These are phyloP conservation scores for Drosophila gaucha DNA, from an alignment of 2,888 invertebrate genomes.

Conservation along the genomic window DNA sequence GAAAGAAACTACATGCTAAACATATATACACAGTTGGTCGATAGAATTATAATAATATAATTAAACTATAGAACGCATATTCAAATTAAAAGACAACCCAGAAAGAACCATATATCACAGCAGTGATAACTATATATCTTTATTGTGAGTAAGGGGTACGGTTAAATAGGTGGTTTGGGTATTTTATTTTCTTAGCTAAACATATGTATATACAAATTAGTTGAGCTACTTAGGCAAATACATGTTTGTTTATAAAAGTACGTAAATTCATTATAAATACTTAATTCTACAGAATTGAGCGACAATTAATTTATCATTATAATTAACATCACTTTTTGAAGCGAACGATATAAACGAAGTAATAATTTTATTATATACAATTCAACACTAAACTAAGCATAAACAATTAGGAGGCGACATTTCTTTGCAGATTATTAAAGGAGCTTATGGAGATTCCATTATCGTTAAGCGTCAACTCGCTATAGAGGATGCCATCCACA, in stretches of 20 bases:
- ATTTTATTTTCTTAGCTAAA: conserved; percentile 35
- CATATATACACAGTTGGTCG: neutral
- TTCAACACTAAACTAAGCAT: conserved; percentile 13
- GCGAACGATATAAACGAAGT: neutral
- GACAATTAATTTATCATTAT: neutral
- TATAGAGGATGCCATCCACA: conserved; percentile 40
- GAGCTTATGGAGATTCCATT: conserved; percentile 73
- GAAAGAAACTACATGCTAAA: neutral
- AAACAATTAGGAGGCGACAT: conserved; percentile 34
- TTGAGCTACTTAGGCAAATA: conserved; percentile 29
- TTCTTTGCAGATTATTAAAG: conserved; percentile 51
- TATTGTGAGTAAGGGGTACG: conserved; percentile 24
- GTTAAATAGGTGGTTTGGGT: neutral
- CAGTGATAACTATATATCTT: conserved; percentile 17
- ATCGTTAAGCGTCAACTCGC: conserved; percentile 81
- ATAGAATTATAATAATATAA: neutral
- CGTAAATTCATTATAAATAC: conserved; percentile 40
- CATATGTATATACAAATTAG: conserved; percentile 24
- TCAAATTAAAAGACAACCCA: conserved; percentile 36
- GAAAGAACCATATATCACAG: conserved; percentile 3
- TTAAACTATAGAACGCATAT: neutral
- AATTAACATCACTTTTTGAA: conserved; percentile 6
- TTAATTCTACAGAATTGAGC: conserved; percentile 16
- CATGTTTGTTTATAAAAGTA: conserved; percentile 12
- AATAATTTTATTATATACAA: conserved; percentile 37